phyloP scores from a whole-genome alignment of 2,113 vertebrate genomes.

The Rallus limicola region DNA sequence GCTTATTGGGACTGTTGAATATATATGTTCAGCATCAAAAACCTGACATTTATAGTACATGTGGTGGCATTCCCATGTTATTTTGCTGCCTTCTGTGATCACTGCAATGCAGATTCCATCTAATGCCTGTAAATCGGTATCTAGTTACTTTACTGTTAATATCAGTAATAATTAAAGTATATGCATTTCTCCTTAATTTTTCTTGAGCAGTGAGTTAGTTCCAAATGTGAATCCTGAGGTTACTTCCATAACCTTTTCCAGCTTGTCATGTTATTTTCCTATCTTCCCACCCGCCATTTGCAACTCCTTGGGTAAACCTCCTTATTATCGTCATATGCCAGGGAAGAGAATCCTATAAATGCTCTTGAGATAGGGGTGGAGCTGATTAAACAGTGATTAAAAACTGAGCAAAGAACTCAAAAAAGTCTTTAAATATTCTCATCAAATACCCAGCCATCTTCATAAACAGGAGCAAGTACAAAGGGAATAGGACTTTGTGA shows the following conservation, averaged over 20 bases:
- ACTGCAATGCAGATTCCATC: neutral
- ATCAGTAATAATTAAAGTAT: neutral
- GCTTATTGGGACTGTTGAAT: neutral
- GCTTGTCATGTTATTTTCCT: neutral
- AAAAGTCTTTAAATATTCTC: neutral
- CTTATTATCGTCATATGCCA: neutral
- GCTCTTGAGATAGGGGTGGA: neutral
- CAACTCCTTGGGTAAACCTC: neutral
- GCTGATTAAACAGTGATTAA: neutral
- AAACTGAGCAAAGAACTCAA: neutral
- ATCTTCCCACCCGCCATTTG: neutral
- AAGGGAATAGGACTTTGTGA: neutral
- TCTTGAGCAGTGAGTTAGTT: neutral
- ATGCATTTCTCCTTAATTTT: neutral
- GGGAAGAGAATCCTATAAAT: neutral
- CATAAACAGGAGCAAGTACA: neutral
- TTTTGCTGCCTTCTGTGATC: neutral
- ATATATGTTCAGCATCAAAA: neutral
- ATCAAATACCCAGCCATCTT: neutral
- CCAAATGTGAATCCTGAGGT: neutral
- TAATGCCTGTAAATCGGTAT: neutral
- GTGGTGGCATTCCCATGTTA: neutral
- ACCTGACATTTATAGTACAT: neutral
- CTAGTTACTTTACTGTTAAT: neutral
- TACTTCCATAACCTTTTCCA: neutral